Evolutionary conservation across 2,113 vertebrate genomes (phyloP).

Genomic region (Lagenorhynchus albirostris): DNA sequence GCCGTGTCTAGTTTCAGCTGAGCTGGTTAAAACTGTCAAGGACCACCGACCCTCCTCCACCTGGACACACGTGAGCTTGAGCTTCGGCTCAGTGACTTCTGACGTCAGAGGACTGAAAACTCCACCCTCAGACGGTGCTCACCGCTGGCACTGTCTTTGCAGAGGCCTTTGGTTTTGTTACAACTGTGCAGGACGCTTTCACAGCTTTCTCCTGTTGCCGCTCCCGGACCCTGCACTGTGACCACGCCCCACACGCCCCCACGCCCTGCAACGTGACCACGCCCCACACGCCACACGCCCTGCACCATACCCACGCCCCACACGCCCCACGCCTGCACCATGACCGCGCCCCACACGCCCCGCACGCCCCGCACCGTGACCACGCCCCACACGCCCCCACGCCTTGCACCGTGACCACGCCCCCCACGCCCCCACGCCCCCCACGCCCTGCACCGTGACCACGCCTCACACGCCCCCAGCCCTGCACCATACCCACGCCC

Average conservation of each 20-base stretch:
- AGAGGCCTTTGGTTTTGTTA: not conserved
- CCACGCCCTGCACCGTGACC: too few species aligned
- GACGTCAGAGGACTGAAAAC: not conserved
- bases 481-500: too few species aligned
- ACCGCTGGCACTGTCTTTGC: not conserved
- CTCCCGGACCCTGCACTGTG: not conserved
- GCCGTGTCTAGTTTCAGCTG: not conserved
- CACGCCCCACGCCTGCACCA: too few species aligned
- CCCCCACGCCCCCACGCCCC: too few species aligned
- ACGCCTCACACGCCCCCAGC: not conserved
- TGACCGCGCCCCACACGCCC: too few species aligned
- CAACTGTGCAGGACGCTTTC: rapidly evolving
- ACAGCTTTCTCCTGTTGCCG: not conserved
- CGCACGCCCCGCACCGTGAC: too few species aligned
- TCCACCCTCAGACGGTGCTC: not conserved
- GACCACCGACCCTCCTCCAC: not conserved
- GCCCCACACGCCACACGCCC: too few species aligned
- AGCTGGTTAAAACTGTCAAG: not conserved
- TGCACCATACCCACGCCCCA: too few species aligned
- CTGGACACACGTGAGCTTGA: not conserved
- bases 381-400: too few species aligned
- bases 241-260: too few species aligned
- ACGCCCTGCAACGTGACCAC: too few species aligned
- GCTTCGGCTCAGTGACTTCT: not conserved
- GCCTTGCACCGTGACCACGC: too few species aligned